Base-by-base conservation (phyloP, 2,797 vertebrate genomes). In the Poeciliopsis gracilis region DNA sequence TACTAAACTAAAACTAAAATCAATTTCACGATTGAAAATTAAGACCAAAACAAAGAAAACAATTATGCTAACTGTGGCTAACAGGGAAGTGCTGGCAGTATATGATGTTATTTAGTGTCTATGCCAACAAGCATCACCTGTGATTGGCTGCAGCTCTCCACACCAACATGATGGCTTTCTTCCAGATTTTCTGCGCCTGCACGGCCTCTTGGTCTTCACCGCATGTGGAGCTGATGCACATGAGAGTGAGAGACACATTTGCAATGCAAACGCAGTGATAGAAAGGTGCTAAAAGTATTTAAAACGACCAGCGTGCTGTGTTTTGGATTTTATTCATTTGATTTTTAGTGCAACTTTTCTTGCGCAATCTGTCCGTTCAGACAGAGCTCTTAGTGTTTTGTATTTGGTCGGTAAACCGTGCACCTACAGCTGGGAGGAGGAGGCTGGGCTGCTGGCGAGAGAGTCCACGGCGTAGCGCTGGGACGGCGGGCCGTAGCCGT, bases 111-210 rank as follows among this genome's bases (percentile, higher is more conserved):
- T 72, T 36, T 13, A 9, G 1, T n/a, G 15, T 38, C 12, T 8
- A 15, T 43, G 38, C 1, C 15, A 55, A 46, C 38, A 69, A 69
- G 49, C 92, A 93, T 57, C 98, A 97, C 98, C 98, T 97, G 93
- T 99, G 98, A 96, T 99, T 99, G 90, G 98, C 98, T 79, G 98
- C 98, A 70, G 98, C 98, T 89, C 98, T 97, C 98, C 98, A 99
- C 84, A 99, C 98, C 86, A 99, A 93, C 98, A 99, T 99, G 86
- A 99, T 99, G 78, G 98, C 97, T 93, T 99, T 99, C 93, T 98
- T 99, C 98, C 98, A 99, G 88, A 99, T 99, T 94, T 99, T 99
- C 92, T 99, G 98, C 80, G 98, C 98, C 91, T 99, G 98, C 87
- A 99, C 97, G 0, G 98, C 98, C 91, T 99, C 98, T 88, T 97